Base-by-base conservation (phyloP, 2,113 vertebrate species). In the Cololabis saira region DNA sequence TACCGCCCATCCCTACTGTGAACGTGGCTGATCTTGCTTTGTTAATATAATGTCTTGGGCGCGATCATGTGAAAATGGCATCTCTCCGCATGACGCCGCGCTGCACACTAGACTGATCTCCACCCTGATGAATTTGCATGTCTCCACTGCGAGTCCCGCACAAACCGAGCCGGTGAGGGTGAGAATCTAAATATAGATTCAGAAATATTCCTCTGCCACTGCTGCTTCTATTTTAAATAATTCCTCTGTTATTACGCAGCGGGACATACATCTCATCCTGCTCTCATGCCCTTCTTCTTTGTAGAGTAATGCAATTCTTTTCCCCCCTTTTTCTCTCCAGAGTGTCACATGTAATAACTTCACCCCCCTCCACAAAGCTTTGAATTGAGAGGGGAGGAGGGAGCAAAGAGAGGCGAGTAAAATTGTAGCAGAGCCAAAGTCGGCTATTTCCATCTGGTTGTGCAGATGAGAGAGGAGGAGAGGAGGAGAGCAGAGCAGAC, bases 171-270 rank as follows among this genome's bases (percentile, higher is more conserved):
- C 77, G 78, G 73, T 27, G 57, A 80, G 76, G 75, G 67, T 61
- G 77, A 74, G 81, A 77, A 74, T 83, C 91, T 93, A 92, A 91
- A 93, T 84, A 91, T 92, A 93, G 90, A 88, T 56, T 52, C 72
- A 45, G 78, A 79, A 84, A 87, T 76, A 85, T 92, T 79, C 77
- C 30, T 17, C 82, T n/a, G 57, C 63, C 44, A 55, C 73, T 24
- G 45, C 78, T 62, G 71, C 71, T 77, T 84, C 81, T 86, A 65
- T 81, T 91, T 90, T 83, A 83, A 91, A 90, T 89, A 80, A 82
- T 90, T 87, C 73, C 61, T 30, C 85, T 85, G 71, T 87, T 88
- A 87, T 89, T 80, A 80, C 84, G 76, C 83, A 70, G 74, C 67
- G 60, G 72, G 80, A 85, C 76, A 81, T 58, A 44, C 76, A 66